Conservation (phyloP, 2,113 vertebrate genomes). For the Rhegmatorhina hoffmannsi region DNA sequence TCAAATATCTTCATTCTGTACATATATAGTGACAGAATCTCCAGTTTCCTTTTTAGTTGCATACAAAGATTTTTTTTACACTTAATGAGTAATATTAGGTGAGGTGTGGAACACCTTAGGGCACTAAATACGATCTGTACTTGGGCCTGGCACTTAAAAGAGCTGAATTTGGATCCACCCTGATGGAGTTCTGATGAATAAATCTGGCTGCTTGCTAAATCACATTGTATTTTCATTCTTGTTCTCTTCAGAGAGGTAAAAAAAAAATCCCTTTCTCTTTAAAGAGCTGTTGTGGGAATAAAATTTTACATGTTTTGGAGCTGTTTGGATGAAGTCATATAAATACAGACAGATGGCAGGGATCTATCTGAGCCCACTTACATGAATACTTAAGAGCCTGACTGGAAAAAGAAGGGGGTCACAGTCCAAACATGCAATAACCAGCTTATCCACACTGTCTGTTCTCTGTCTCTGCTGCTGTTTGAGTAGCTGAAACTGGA, state of each 20-base stretch:
- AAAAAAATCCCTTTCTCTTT: background rate
- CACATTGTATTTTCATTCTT: background rate
- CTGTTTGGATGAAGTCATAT: background rate
- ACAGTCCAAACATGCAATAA: slow-evolving; percentile 40
- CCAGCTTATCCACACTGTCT: slow-evolving; percentile 26
- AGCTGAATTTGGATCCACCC: background rate
- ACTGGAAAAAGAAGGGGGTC: slow-evolving; percentile 35
- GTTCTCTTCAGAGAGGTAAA: background rate
- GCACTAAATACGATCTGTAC: background rate
- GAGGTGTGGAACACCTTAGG: background rate
- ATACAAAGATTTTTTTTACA: background rate
- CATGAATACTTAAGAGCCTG: slow-evolving; percentile 53
- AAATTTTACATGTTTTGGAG: background rate
- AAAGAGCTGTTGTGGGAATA: background rate
- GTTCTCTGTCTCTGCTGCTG: background rate
- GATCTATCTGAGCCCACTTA: slow-evolving; percentile 18
- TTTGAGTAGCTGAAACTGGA: slow-evolving; percentile 18
- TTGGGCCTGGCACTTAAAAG: background rate
- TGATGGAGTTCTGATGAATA: background rate
- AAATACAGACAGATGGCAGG: slow-evolving; percentile 39
- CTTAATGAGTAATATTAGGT: background rate
- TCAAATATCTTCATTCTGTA: background rate
- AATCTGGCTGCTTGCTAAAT: background rate
- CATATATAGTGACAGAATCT: background rate
- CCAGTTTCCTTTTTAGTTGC: background rate